Evolutionary conservation across 2,113 vertebrate species (phyloP).

Genomic region (Clarias magur): DNA sequence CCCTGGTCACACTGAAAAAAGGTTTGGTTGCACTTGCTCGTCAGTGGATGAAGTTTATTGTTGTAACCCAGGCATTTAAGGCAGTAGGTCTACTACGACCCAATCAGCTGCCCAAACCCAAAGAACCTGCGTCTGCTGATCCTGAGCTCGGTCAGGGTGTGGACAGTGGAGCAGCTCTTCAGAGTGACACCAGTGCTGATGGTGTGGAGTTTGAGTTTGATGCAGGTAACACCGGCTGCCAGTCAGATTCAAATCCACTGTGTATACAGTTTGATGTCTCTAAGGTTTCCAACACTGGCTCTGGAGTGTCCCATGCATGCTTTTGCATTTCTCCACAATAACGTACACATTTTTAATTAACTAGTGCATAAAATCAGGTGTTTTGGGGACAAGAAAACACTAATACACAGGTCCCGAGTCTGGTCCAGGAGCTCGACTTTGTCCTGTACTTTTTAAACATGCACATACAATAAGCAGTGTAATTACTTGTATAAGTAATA

Average conservation of each 20-base stretch:
- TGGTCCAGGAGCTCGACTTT: not conserved
- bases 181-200: slow-evolving; percentile 96
- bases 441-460: not conserved
- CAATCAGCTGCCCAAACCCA: slow-evolving; percentile 81
- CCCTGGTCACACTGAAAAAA: slow-evolving; percentile 95
- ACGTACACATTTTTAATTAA: not conserved
- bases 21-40: slow-evolving; percentile 93
- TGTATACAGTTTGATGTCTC: not conserved
- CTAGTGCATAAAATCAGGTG: not conserved
- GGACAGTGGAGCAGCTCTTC: slow-evolving; percentile 85
- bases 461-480: slow-evolving; percentile 36
- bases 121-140: slow-evolving; percentile 62
- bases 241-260: not conserved
- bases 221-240: slow-evolving; percentile 77
- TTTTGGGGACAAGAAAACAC: not conserved
- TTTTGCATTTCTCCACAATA: not conserved
- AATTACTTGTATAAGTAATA: not conserved
- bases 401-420: too few relatives aligned
- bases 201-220: slow-evolving; percentile 97
- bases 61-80: slow-evolving; percentile 96
- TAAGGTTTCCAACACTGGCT: not conserved
- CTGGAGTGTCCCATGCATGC: not conserved
- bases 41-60: slow-evolving; percentile 99
- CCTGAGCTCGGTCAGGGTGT: slow-evolving; percentile 77
- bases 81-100: slow-evolving; percentile 89